These are phyloP conservation scores for Pteropus rufus DNA, from an alignment of 2,797 vertebrate species.

Conservation along the genomic window DNA sequence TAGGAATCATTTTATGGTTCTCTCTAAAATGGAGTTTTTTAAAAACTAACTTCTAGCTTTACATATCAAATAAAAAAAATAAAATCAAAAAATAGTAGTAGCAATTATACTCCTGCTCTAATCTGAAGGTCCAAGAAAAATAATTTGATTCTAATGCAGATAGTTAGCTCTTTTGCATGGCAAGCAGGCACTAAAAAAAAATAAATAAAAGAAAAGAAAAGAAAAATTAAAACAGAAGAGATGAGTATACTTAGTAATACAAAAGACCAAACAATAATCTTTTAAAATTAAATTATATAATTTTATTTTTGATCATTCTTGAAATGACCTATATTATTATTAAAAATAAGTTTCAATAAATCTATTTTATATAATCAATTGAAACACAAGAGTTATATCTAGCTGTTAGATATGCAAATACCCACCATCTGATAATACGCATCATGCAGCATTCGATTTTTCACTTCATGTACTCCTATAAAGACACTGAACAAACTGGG, in stretches of 20 bases:
- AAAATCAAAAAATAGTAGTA: not conserved
- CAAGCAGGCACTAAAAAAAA: not conserved
- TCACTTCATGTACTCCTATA: not conserved
- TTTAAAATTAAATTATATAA: slow-evolving; percentile 7
- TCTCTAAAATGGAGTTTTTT: not conserved
- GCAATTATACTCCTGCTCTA: slow-evolving; percentile 9
- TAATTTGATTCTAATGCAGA: slow-evolving; percentile 22
- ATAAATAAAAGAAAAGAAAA: not conserved
- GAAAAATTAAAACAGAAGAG: not conserved
- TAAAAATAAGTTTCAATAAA: slow-evolving; percentile 42
- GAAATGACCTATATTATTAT: slow-evolving; percentile 43
- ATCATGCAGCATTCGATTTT: slow-evolving; percentile 8
- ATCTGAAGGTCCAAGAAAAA: slow-evolving; percentile 29
- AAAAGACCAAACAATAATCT: slow-evolving; percentile 6
- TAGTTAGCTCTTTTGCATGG: not conserved
- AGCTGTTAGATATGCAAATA: slow-evolving; percentile 37
- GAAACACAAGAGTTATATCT: not conserved
- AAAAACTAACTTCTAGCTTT: slow-evolving; percentile 39
- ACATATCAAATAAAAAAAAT: slow-evolving; percentile 21
- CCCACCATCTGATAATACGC: not conserved
- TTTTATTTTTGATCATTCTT: slow-evolving; percentile 34
- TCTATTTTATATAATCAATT: slow-evolving; percentile 25
- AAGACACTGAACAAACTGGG: not conserved
- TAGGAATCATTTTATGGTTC: not conserved
- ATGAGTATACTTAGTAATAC: not conserved